Percentiles rank a stretch among this genome's conserved stretches.
Conservation (phyloP, 2,113 vertebrate species). For the Dryoscopus gambensis region DNA sequence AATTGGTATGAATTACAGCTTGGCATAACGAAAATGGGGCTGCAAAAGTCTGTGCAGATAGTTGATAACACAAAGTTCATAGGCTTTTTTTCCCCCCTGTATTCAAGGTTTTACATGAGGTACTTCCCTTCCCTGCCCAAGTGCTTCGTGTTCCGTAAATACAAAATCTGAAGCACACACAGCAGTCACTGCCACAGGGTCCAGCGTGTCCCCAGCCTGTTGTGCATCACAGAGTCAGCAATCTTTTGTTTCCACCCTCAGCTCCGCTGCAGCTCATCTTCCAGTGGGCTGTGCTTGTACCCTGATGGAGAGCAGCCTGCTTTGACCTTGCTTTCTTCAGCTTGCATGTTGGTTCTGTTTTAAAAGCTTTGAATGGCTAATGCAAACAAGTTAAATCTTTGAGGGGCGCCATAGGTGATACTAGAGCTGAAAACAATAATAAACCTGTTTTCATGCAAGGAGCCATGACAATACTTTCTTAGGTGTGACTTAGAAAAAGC, state of each 20-base stretch:
- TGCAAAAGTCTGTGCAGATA: neutral
- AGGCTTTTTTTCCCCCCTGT: neutral
- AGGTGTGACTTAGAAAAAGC: neutral
- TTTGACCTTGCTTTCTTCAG: neutral
- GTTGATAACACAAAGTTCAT: neutral
- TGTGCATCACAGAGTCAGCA: neutral
- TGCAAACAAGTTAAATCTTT: neutral
- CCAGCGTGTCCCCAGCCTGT: neutral
- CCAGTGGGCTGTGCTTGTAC: neutral
- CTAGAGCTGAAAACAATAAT: neutral
- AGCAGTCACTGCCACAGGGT: neutral
- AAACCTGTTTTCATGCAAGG: neutral
- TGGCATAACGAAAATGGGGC: neutral
- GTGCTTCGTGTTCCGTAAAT: neutral
- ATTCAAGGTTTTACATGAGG: neutral
- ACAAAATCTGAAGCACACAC: neutral
- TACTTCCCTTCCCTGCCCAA: neutral
- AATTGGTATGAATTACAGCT: slow-evolving; percentile 41
- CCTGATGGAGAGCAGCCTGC: neutral
- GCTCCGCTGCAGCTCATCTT: neutral
- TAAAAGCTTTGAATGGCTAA: neutral
- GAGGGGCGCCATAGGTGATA: neutral
- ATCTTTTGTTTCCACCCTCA: neutral
- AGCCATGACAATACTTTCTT: neutral
- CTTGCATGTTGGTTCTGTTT: neutral